Evolutionary conservation across 2,113 vertebrate species (phyloP), one percentile per base, ranked within the genome.

Genomic region (Amia ocellicauda): DNA sequence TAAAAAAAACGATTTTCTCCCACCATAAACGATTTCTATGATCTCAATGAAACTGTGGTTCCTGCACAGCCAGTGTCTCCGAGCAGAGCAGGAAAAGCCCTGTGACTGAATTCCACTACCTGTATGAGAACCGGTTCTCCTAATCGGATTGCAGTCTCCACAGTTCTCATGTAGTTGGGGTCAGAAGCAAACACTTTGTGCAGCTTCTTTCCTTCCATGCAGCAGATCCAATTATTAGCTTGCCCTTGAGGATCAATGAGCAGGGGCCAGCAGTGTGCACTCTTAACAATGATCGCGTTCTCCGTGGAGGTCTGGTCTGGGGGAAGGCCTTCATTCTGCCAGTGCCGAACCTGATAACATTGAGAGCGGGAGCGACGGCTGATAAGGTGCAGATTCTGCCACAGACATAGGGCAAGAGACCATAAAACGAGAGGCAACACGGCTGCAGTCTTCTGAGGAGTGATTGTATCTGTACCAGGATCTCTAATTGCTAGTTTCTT

Each of bases 241-340:
- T 85, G 84, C 11, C 52, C 73, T 29, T 88, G 80, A 1, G 80
- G 83, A 64, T 87, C 84, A 0, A 88, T 82, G 8, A 87, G 20
- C 54, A 88, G 74, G 0, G 85, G 84, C 83, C 85, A 88, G n/a
- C 65, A 69, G 31, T 60, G 68, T 4, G 76, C 51, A 3, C 69
- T 65, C 67, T 71, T 76, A 14, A 82, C 64, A 50, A 83, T n/a
- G 67, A 86, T 75, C 29, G 84, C 86, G 20, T 87, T 88, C 60
- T 87, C 86, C 1, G 67, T 56, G 7, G 82, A 77, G 22, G 76
- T 74, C 45, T 76, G 75, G 28, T 80, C 77, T 0, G 69, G 77
- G 2, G 85, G 86, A 14, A 88, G 72, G 7, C 86, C 84, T 53
- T 76, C 77, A 31, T 67, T 77, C 40, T 78, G 76, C 83, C 84